phyloP scores from a whole-genome alignment of 2,888 invertebrate species.

The Drosophila melanosoma region DNA sequence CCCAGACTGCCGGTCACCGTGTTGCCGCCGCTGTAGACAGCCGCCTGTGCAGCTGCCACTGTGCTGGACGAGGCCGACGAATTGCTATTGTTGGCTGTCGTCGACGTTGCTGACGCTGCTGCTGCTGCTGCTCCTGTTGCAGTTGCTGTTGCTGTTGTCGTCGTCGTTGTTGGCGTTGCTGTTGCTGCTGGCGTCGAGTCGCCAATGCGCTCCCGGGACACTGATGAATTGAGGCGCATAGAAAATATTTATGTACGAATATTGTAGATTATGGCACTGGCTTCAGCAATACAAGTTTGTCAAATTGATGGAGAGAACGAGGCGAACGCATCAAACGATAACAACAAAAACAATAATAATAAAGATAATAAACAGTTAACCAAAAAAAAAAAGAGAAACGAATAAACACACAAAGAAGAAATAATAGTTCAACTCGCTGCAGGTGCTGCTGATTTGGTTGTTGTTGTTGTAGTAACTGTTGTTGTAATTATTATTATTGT shows the following conservation, averaged over 20 bases:
- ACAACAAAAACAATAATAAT: conserved; percentile 35
- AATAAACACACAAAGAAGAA: conserved; percentile 15
- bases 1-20: conserved; percentile 77
- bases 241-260: conserved; percentile 56
- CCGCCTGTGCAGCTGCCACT: conserved; percentile 82
- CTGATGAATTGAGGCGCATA: conserved; percentile 80
- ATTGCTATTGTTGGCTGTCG: conserved; percentile 70
- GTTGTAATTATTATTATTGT: conserved; percentile 26
- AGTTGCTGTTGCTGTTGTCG: conserved; percentile 26
- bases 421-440: conserved; percentile 27
- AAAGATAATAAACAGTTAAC: conserved; percentile 8
- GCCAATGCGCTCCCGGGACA: conserved; percentile 83
- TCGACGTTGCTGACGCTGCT: conserved; percentile 44
- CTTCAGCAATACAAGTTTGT: conserved; percentile 12
- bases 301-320: conserved; percentile 11
- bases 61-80: conserved; percentile 75
- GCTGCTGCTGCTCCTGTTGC: conserved; percentile 11
- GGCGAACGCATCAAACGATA: conserved; percentile 42
- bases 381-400: neutral
- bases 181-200: conserved; percentile 30
- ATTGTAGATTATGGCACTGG: conserved; percentile 36
- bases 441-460: conserved; percentile 7
- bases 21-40: conserved; percentile 80
- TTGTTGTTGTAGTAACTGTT: conserved; percentile 18
- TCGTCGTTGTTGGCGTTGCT: conserved; percentile 48